phyloP scores from a whole-genome alignment of 2,113 vertebrate genomes.

The Thermophis baileyi region DNA sequence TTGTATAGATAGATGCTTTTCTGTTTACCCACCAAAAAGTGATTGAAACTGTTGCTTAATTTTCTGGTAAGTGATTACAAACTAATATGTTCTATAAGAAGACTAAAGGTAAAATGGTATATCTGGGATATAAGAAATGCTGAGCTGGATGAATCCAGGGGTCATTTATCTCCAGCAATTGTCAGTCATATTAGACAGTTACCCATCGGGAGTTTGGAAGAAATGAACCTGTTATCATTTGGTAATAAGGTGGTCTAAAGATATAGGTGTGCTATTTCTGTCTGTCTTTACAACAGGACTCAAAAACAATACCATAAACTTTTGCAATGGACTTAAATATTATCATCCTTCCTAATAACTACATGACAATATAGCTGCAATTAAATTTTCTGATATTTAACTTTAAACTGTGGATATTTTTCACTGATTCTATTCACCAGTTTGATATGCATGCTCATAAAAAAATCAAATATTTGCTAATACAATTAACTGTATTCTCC shows the following conservation, averaged over 20 bases:
- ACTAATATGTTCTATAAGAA: background rate
- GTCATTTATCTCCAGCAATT: background rate
- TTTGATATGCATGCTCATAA: background rate
- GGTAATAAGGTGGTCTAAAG: background rate
- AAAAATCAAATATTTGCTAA: conserved; percentile 8
- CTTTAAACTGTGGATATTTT: background rate
- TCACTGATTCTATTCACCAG: background rate
- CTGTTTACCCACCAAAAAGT: background rate
- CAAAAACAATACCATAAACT: background rate
- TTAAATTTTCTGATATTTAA: background rate
- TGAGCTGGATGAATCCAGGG: background rate
- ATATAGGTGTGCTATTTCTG: background rate
- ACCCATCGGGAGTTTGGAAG: background rate
- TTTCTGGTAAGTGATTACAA: background rate
- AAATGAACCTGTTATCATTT: background rate
- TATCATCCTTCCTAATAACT: background rate
- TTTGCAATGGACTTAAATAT: background rate
- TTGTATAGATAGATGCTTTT: background rate
- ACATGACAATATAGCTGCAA: background rate
- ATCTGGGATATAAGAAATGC: background rate
- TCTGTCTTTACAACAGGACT: background rate
- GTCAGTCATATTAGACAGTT: background rate
- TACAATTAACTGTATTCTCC: background rate
- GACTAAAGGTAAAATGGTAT: background rate
- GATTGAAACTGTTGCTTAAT: background rate